Base-by-base conservation (phyloP, 1,140 invertebrate species). In the Diploscapter pachys region DNA sequence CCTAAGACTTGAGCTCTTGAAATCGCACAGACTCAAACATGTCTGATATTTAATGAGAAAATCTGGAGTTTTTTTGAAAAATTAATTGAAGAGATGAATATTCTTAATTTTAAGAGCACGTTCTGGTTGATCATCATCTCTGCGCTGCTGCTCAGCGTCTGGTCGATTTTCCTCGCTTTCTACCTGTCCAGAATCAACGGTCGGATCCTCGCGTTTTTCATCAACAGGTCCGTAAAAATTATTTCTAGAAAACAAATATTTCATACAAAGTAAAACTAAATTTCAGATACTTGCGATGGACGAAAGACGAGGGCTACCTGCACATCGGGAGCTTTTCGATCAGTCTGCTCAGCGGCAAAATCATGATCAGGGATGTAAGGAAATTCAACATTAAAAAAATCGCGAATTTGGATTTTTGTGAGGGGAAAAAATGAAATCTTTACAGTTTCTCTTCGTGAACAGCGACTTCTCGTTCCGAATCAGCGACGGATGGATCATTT, bases 271-370 rank as follows among this genome's bases (percentile, higher is more conserved):
- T 31, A 1, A 31, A 31, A 31, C 31, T 0, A 31, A 31, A 31
- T 31, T 73, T 78, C 63, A 64, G 68, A 50, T 79, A 68, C 61
- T 53, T 76, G 31, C 66, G 79, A 13, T 50, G 59, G 53, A 59
- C 63, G 48, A 69, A 68, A 63, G 62, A 65, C 63, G 56, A 56
- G 49, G 67, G 71, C 9, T 80, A 81, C 63, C 81, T 86, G 0
- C 75, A 62, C 31, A 69, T 83, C 84, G 94, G 95, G 75, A 97
- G 96, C 11, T 91, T 98, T 81, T 94, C 94, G 3, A 88, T 96
- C 56, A 95, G 95, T 87, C 92, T 94, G 51, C 88, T 98, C 77
- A 94, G 94, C 78, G 96, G 96, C 3, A 98, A 98, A 89, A 92
- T 98, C 59, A 99, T 99, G 96, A 97, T 98, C 88, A 89, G 95